Base-by-base conservation (phyloP, 2,113 vertebrate species). In the Gavia stellata region DNA sequence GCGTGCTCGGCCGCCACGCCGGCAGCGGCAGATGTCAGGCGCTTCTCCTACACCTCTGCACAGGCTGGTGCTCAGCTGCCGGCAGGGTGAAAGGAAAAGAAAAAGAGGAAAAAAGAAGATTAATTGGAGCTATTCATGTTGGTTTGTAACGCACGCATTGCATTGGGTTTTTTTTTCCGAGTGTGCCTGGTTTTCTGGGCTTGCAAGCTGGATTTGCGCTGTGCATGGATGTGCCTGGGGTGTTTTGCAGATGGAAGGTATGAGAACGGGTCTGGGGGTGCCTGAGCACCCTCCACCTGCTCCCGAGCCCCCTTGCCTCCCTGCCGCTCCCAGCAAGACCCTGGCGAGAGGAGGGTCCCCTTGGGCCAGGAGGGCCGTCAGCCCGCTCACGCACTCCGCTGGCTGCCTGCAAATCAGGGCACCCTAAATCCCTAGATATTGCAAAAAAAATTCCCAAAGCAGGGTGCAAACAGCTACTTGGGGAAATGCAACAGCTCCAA, bases 251-350 rank as follows among this genome's bases (percentile, higher is more conserved):
- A 20, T 58, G 50, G n/a, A 62, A n/a, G 34, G 47, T 25, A 9
- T 1, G 25, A 55, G 52, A 80, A 59, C 2, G 11, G 50, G 8
- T 38, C 36, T 3, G 12, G 59, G 59, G 62, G 47, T 19, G n/a
- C 31, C 56, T 0, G 0, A 50, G 58, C 24, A 7, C 25, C 38
- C 47, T 29, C 34, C 0, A 1, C 7, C 58, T 63, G 65, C 47
- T 86, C 45, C 56, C 1, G 0, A 6, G 25, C 63, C 55, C n/a
- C 50, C 49, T 31, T 5, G 0, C 26, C 23, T 42, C 36, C 63
- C 44, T 14, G 7, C 9, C 34, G 75, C 52, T 72, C 31, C 78
- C 63, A 42, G 10, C 33, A 9, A 53, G 34, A 12, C 12, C 23
- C 70, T 7, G 24, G 36, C 0, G 0, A 67, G 9, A 58, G 28